Percentiles rank a stretch among this genome's conserved stretches.
Evolutionary conservation across 2,113 vertebrate species (phyloP).

Genomic region (Leucoraja erinaceus): DNA sequence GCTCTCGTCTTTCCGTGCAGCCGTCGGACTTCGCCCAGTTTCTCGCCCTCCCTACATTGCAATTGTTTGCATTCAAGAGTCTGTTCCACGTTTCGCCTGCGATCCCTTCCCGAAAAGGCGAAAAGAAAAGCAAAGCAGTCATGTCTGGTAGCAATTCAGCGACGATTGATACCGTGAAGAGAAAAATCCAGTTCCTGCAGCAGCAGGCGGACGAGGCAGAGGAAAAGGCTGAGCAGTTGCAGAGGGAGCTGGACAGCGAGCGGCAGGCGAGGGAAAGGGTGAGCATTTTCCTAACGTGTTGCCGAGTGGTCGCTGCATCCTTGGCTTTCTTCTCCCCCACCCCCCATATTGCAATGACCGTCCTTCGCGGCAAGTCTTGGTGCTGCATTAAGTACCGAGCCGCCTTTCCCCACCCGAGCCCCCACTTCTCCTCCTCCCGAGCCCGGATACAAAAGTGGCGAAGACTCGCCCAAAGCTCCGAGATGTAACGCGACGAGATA

Average conservation of each 20-base stretch:
- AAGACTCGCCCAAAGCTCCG: neutral
- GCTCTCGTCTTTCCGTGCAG: neutral
- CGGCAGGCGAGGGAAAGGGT: conserved; percentile 65
- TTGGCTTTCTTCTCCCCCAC: neutral
- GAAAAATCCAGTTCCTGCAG: conserved; percentile 74
- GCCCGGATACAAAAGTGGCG: neutral
- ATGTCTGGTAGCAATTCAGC: conserved; percentile 49
- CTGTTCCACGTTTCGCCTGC: neutral
- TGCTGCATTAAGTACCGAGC: conserved; percentile 30
- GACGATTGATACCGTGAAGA: conserved; percentile 69
- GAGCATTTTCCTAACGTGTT: conserved; percentile 40
- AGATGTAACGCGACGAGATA: too few species aligned
- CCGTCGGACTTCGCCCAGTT: neutral
- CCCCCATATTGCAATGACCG: too few species aligned
- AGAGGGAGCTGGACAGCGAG: conserved; percentile 64
- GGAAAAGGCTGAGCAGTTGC: conserved; percentile 63
- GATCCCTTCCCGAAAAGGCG: neutral
- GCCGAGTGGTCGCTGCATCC: neutral
- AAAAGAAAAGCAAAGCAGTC: neutral
- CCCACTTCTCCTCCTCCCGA: neutral
- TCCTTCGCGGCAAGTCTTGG: neutral
- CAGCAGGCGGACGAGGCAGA: conserved; percentile 69
- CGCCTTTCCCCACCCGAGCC: neutral
- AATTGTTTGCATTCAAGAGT: neutral
- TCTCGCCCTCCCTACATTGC: neutral